Evolutionary conservation across 2,113 vertebrate species (phyloP), one percentile per base, ranked within the genome.

Genomic region (Stomatorhinus ivindoensis): DNA sequence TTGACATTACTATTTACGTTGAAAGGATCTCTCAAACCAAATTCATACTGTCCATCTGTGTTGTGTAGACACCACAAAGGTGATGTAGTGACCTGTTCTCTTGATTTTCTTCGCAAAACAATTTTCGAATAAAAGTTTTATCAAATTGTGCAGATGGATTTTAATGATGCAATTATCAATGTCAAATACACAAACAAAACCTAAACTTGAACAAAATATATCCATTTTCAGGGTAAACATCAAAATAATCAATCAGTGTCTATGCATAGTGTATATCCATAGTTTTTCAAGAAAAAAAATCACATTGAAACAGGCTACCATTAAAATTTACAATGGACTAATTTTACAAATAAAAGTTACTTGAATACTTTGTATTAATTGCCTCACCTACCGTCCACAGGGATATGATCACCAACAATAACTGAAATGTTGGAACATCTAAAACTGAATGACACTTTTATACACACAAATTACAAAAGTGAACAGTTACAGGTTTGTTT

Each of bases 91-190:
- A 80, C 15, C 73, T 19, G 35, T 80, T 42, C 73, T 39, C 73
- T 42, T 80, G 73, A 80, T 42, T 39, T 80, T 39, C 73, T 39
- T 80, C 27, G 24, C 24, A 47, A 47, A 84, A 84, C 17, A 47
- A 21, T 24, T n/a, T 51, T 87, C 27, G 9, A 51, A 17, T 55
- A 2, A 53, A 53, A 9, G 35, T 65, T 44, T 53, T 31, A 44
- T 19, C 44, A 61, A 24, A 24, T 87, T 55, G 31, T 87, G 17
- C 87, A 24, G 35, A 61, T 87, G 87, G 21, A 44, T 61, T 87
- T 95, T 95, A 95, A 95, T 95, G 93, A 91, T 92, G 92, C 92
- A 93, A 89, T 90, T 92, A 92, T 91, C 93, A 87, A 89, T 94
- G 92, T 84, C 90, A 76, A 91, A 92, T 90, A 92, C 93, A 42